These are phyloP conservation scores for Octopus bimaculoides DNA, from an alignment of 1,140 invertebrate species.

Conservation along the genomic window DNA sequence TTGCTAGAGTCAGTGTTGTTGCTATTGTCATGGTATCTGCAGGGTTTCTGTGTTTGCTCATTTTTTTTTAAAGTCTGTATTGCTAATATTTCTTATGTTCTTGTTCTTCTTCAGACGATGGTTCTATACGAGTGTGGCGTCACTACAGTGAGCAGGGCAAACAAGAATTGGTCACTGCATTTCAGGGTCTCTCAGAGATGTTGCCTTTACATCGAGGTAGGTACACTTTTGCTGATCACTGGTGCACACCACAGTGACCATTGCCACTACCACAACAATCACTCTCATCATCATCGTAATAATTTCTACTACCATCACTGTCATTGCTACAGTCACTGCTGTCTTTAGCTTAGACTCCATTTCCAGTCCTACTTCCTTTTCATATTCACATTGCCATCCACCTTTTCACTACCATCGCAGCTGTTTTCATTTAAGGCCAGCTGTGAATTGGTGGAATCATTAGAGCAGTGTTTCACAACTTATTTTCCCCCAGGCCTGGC, in stretches of 20 bases:
- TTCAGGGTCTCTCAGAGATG: slow-evolving; percentile 76
- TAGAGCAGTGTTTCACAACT: too few relatives aligned
- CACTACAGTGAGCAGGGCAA: slow-evolving; percentile 51
- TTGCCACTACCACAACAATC: not conserved
- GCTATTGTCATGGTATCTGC: too few relatives aligned
- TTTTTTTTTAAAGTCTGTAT: too few relatives aligned
- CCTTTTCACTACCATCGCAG: too few relatives aligned
- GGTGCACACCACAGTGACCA: too few relatives aligned
- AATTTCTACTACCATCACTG: not conserved
- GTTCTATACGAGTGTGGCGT: slow-evolving; percentile 72
- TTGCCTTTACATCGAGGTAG: slow-evolving; percentile 57
- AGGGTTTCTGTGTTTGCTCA: too few relatives aligned
- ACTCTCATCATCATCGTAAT: not conserved
- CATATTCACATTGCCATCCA: too few relatives aligned
- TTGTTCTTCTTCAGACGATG: slow-evolving; percentile 65
- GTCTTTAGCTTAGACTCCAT: not conserved
- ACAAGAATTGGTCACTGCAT: slow-evolving; percentile 71
- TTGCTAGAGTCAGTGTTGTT: too few relatives aligned
- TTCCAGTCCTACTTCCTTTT: too few relatives aligned
- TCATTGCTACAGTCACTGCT: not conserved
- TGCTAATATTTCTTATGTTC: slow-evolving; percentile 5
- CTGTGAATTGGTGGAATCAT: too few relatives aligned
- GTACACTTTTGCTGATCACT: not conserved
- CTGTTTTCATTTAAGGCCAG: too few relatives aligned
- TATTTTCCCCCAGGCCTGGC: too few relatives aligned